These are phyloP conservation scores for Aphidius ervi DNA, from an alignment of 1,140 invertebrate genomes.

Conservation along the genomic window DNA sequence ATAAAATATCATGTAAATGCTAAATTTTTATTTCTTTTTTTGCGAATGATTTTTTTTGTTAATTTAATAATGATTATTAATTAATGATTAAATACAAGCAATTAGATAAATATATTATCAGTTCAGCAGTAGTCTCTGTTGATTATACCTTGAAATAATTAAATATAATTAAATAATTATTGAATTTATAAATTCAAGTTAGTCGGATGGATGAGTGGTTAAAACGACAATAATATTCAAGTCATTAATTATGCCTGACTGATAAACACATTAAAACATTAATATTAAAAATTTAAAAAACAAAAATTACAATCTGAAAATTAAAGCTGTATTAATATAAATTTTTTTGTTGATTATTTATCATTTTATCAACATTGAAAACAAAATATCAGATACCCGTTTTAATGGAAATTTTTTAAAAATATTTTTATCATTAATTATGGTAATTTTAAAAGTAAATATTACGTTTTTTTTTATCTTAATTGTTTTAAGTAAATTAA, in stretches of 20 bases:
- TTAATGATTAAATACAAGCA: too few relatives aligned
- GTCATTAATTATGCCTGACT: neutral
- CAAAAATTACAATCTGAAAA: neutral
- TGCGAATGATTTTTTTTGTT: slow-evolving; percentile 19
- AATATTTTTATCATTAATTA: too few relatives aligned
- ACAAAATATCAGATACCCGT: slow-evolving; percentile 26
- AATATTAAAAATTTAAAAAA: neutral
- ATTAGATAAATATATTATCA: too few relatives aligned
- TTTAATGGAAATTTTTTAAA: slow-evolving; percentile 3
- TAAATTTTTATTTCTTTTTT: slow-evolving; percentile 27
- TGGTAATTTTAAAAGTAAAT: too few relatives aligned
- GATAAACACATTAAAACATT: neutral
- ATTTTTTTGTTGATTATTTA: neutral
- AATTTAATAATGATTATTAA: too few relatives aligned
- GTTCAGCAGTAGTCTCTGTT: too few relatives aligned
- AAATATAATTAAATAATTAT: too few relatives aligned
- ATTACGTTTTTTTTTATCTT: too few relatives aligned
- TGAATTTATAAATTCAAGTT: slow-evolving; percentile 38
- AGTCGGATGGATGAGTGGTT: slow-evolving; percentile 55
- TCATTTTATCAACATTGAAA: neutral
- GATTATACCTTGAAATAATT: too few relatives aligned
- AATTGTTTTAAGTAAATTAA: neutral
- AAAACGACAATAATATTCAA: slow-evolving; percentile 36
- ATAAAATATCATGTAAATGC: slow-evolving; percentile 14
- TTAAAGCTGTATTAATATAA: too few relatives aligned